These are phyloP conservation scores for Lamproptera curius DNA, from an alignment of 2,888 invertebrate genomes.

Conservation along the genomic window DNA sequence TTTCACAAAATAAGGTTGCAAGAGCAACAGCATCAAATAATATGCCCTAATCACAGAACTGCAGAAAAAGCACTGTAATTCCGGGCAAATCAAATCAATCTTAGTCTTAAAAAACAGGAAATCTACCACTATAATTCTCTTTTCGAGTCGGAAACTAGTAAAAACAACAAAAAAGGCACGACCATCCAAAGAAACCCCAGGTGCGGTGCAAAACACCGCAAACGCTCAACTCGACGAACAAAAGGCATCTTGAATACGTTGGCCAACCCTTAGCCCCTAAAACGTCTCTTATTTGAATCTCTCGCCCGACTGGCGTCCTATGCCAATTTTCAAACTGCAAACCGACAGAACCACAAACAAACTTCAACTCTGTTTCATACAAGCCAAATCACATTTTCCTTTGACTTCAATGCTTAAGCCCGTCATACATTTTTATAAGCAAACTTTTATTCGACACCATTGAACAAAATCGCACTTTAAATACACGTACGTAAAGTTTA, in stretches of 20 bases:
- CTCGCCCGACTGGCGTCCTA: conserved; percentile 38
- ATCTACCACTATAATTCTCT: too few relatives aligned
- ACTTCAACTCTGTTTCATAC: conserved; percentile 33
- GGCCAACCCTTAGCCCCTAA: conserved; percentile 42
- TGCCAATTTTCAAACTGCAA: conserved; percentile 33
- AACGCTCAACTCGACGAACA: conserved; percentile 7
- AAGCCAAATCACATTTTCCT: conserved; percentile 11
- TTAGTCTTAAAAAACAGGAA: too few relatives aligned
- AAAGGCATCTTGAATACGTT: conserved; percentile 19
- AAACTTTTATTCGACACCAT: conserved; percentile 3
- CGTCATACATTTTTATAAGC: conserved; percentile 10
- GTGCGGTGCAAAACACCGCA: conserved; percentile 1
- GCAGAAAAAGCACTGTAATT: too few relatives aligned
- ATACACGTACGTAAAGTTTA: conserved; percentile 6
- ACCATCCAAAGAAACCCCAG: not conserved
- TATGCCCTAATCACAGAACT: too few relatives aligned
- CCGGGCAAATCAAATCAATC: too few relatives aligned
- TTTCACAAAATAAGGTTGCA: too few relatives aligned
- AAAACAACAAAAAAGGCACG: not conserved
- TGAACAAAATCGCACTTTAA: conserved; percentile 17
- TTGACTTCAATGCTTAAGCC: conserved; percentile 18
- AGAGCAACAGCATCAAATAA: too few relatives aligned
- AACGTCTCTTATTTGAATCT: conserved; percentile 54
- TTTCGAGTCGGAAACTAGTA: too few relatives aligned
- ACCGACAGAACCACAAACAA: conserved; percentile 28